These are phyloP conservation scores for Champsocephalus esox DNA, from an alignment of 2,797 vertebrate species.

Conservation along the genomic window DNA sequence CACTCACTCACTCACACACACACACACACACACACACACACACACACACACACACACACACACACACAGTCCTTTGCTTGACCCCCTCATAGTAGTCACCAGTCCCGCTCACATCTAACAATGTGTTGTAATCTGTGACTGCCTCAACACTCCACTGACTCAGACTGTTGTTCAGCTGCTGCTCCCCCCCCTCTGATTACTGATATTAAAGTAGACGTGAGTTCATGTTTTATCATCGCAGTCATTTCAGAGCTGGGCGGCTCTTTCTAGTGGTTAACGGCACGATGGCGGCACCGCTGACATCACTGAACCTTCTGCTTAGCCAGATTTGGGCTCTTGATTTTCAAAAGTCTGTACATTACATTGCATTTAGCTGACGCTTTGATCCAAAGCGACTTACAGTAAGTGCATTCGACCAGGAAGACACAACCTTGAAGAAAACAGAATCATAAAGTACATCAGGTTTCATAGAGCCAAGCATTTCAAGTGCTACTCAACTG, in stretches of 20 bases:
- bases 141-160: slow-evolving; percentile 44
- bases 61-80: slow-evolving; percentile 55
- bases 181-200: slow-evolving; percentile 41
- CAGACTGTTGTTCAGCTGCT: slow-evolving; percentile 38
- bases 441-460: too few species aligned
- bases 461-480: too few species aligned
- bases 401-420: too few species aligned
- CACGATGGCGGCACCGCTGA: slow-evolving; percentile 21
- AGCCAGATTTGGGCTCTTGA: not conserved
- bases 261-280: slow-evolving; percentile 53
- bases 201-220: slow-evolving; percentile 55
- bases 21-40: not conserved
- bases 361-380: too few species aligned
- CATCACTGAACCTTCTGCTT: slow-evolving; percentile 26
- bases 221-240: slow-evolving; percentile 49
- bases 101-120: slow-evolving; percentile 43
- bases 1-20: not conserved
- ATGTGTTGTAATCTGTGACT: slow-evolving; percentile 46
- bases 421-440: too few species aligned
- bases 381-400: too few species aligned
- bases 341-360: not conserved
- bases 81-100: slow-evolving; percentile 36
- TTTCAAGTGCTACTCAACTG: too few species aligned
- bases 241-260: slow-evolving; percentile 20
- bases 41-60: not conserved